Percentiles rank a stretch among this genome's conserved stretches.
These are phyloP conservation scores for Uropsilus gracilis DNA, from an alignment of 2,113 vertebrate genomes.

Conservation along the genomic window DNA sequence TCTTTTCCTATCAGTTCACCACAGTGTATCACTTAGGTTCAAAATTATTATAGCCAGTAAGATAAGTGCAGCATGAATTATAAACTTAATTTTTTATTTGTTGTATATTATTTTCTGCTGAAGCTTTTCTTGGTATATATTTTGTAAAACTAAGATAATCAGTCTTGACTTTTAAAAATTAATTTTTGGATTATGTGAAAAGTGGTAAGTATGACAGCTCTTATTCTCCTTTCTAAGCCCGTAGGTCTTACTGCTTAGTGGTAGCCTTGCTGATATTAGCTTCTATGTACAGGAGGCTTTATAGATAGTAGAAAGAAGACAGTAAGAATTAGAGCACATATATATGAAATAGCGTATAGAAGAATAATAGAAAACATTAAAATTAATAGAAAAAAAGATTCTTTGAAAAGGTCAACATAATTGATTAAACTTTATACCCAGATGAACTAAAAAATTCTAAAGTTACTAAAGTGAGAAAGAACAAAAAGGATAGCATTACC, in stretches of 20 bases:
- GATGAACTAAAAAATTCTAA: no score
- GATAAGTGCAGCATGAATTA: not conserved
- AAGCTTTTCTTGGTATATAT: not conserved
- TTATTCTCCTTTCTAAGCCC: not conserved
- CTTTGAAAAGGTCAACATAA: no score
- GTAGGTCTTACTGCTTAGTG: not conserved
- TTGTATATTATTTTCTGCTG: not conserved
- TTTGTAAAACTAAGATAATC: not conserved
- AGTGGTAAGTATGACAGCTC: not conserved
- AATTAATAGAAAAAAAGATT: no score
- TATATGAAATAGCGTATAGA: no score
- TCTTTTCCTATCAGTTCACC: not conserved
- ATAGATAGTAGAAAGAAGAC: not conserved
- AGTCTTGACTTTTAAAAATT: not conserved
- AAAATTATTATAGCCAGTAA: not conserved
- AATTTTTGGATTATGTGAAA: not conserved
- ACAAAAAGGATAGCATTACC: no score
- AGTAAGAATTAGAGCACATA: not conserved
- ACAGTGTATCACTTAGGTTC: not conserved
- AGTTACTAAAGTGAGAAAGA: no score
- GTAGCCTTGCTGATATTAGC: not conserved
- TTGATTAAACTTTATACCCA: no score
- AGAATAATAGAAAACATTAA: no score
- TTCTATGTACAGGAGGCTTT: not conserved
- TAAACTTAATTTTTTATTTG: not conserved